A percentile compares a stretch with the other conserved stretches of the same genome.
phyloP scores from a whole-genome alignment of 2,113 vertebrate genomes.

The Callopanchax toddi region DNA sequence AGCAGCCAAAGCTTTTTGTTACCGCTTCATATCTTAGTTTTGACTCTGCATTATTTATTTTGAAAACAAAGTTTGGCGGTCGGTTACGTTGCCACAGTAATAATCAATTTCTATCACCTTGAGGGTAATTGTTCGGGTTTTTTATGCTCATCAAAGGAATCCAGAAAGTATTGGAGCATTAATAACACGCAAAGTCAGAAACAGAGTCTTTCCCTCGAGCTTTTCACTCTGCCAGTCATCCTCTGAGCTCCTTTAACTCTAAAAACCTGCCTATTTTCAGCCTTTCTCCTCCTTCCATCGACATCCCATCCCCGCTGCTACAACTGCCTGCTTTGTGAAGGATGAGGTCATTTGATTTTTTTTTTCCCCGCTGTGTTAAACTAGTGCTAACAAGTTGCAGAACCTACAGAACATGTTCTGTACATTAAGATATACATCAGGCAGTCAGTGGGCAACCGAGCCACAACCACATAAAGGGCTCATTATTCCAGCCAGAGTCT shows the following conservation, averaged over 20 bases:
- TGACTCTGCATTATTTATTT: slow-evolving; percentile 47
- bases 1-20: slow-evolving; percentile 52
- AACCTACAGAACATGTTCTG: slow-evolving; percentile 75
- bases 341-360: slow-evolving; percentile 78
- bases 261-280: slow-evolving; percentile 18
- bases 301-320: slow-evolving; percentile 46
- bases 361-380: slow-evolving; percentile 64
- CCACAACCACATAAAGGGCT: slow-evolving; percentile 74
- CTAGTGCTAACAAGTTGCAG: slow-evolving; percentile 81
- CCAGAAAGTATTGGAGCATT: slow-evolving; percentile 2
- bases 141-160: slow-evolving; percentile 26
- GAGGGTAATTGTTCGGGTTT: slow-evolving; percentile 20
- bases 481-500: slow-evolving; percentile 73
- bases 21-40: slow-evolving; percentile 35
- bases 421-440: slow-evolving; percentile 82
- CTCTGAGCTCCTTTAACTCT: slow-evolving; percentile 10
- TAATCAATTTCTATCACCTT: slow-evolving; percentile 44
- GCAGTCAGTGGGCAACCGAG: slow-evolving; percentile 67
- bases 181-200: slow-evolving; percentile 8
- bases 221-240: slow-evolving; percentile 3
- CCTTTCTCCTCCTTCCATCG: slow-evolving; percentile 23
- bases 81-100: slow-evolving; percentile 40
- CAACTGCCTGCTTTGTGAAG: slow-evolving; percentile 70
- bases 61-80: slow-evolving; percentile 47
- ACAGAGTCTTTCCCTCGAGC: neutral